Percentiles rank a stretch among this genome's conserved stretches.
Evolutionary conservation across 2,888 invertebrate genomes (phyloP).

Genomic region (Acrobasis repandana): DNA sequence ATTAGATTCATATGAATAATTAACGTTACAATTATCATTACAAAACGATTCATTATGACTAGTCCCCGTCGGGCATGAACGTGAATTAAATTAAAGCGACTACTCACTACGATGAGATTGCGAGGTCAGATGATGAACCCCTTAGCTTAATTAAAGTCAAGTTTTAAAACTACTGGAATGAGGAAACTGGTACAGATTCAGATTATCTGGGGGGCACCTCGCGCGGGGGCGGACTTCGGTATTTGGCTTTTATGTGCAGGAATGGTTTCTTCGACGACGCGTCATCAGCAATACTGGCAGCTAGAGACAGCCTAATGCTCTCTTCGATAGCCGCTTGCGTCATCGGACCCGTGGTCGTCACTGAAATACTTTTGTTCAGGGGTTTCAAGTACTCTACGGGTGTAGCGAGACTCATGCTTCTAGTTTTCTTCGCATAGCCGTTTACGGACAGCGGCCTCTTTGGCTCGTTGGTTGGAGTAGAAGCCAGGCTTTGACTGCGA

Average conservation of each 20-base stretch:
- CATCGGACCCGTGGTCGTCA: slow-evolving; percentile 52
- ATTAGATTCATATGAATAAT: slow-evolving; percentile 36
- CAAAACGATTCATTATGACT: slow-evolving; percentile 55
- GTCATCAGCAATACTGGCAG: slow-evolving; percentile 66
- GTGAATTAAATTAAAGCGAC: slow-evolving; percentile 44
- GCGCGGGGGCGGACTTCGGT: slow-evolving; percentile 86
- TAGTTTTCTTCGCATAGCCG: slow-evolving; percentile 60
- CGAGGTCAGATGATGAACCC: slow-evolving; percentile 50
- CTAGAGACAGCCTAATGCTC: slow-evolving; percentile 70
- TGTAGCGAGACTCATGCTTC: slow-evolving; percentile 71
- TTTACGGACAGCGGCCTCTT: slow-evolving; percentile 49
- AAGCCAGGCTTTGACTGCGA: slow-evolving; percentile 72
- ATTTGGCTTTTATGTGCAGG: slow-evolving; percentile 88
- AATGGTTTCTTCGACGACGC: slow-evolving; percentile 78
- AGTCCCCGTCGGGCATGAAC: slow-evolving; percentile 62
- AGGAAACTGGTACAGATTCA: slow-evolving; percentile 26
- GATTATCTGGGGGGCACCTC: slow-evolving; percentile 83
- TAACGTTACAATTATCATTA: slow-evolving; percentile 37
- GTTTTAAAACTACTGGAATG: slow-evolving; percentile 66
- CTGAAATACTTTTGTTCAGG: slow-evolving; percentile 55
- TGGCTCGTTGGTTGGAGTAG: slow-evolving; percentile 61
- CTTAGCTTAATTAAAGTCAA: slow-evolving; percentile 42
- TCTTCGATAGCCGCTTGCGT: slow-evolving; percentile 79
- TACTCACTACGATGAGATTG: slow-evolving; percentile 60
- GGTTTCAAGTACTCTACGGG: slow-evolving; percentile 50